Evolutionary conservation across 2,113 vertebrate species (phyloP).

Genomic region (Fregata magnificens): DNA sequence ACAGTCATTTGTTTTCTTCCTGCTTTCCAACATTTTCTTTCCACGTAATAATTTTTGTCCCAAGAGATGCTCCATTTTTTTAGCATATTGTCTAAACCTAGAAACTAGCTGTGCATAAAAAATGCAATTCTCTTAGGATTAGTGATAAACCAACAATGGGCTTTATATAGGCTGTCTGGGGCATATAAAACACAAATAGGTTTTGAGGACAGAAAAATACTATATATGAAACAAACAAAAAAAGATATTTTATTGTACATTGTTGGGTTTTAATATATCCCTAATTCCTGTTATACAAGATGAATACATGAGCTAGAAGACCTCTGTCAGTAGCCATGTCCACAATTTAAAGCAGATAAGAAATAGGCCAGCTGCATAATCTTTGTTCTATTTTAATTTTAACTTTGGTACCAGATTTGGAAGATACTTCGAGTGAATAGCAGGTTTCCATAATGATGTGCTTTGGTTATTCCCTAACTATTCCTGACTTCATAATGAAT

Average conservation of each 20-base stretch:
- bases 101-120: constrained; percentile 9
- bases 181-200: not conserved
- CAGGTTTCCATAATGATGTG: not conserved
- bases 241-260: not conserved
- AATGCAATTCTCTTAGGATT: constrained; percentile 3
- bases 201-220: not conserved
- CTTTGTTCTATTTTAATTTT: not conserved
- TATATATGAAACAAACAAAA: not conserved
- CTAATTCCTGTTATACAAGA: not conserved
- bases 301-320: not conserved
- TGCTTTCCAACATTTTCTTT: not conserved
- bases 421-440: not conserved
- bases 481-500: not conserved
- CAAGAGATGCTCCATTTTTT: not conserved
- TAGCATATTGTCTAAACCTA: not conserved
- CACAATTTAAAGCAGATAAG: not conserved
- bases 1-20: not conserved
- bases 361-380: not conserved
- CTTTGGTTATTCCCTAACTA: not conserved
- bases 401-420: not conserved
- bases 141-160: not conserved
- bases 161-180: not conserved
- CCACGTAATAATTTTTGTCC: not conserved
- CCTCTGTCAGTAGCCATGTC: not conserved
- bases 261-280: not conserved